Conservation (phyloP, 2,113 vertebrate genomes). For the Natator depressus region DNA sequence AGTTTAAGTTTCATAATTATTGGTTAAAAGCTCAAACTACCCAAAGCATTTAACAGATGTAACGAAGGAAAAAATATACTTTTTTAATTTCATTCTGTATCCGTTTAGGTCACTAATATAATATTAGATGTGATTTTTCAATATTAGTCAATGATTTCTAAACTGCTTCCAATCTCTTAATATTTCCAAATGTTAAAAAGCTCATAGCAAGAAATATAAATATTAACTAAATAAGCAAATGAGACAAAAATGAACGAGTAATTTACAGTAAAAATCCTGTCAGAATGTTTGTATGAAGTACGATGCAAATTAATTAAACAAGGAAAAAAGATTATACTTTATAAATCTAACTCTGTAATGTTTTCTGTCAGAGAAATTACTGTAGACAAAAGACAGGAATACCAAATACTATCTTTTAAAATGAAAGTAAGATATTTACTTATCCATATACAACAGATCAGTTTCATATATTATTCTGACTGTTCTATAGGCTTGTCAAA, state of each 20-base stretch:
- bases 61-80: neutral
- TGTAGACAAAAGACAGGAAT: neutral
- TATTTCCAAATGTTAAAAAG: neutral
- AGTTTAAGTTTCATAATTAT: neutral
- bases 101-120: neutral
- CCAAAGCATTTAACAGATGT: neutral
- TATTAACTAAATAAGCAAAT: fast-evolving
- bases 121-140: neutral
- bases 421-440: fast-evolving
- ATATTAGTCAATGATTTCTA: neutral
- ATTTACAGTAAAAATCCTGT: neutral
- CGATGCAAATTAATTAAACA: neutral
- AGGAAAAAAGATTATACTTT: neutral
- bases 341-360: neutral
- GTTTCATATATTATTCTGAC: neutral
- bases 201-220: fast-evolving
- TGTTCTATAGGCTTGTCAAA: neutral
- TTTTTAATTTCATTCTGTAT: neutral
- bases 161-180: neutral
- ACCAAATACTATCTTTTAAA: neutral
- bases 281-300: neutral
- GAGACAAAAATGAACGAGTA: neutral
- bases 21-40: neutral
- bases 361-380: neutral
- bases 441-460: neutral